Base-by-base conservation (phyloP, 2,888 invertebrate genomes). In the Clivina fossor region DNA sequence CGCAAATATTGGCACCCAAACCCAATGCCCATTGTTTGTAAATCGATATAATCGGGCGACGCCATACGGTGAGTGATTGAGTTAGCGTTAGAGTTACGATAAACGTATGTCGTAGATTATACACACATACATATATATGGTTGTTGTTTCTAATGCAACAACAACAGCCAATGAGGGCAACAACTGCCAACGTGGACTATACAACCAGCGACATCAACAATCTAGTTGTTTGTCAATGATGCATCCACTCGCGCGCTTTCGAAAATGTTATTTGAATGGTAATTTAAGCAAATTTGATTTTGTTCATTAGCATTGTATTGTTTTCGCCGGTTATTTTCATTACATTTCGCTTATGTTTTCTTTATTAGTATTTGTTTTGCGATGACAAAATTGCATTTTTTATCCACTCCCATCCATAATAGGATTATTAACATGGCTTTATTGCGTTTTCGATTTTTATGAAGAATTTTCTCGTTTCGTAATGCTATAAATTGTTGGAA, bases 211-310 rank as follows among this genome's bases (percentile, higher is more conserved):
- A 38, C 40, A 49, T 40, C 26, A 38, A 30, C 38, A 49, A 28
- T 49, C 32, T 46, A 22, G 38, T 49, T 49, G 49, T 49, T 49
- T 49, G 49, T 38, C 26, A 16, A 49, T 30, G 40, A 49, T 40
- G 40, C 49, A 49, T 28, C 5, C 26, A 26, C 26, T 7, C 26
- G 8, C 26, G 8, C 26, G 8, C 26, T 5, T 26, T 11, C 30
- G 4, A 40, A 49, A 49, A 49, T 49, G 49, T 49, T 49, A 49
- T 49, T 49, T 49, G 40, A 49, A 49, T 49, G 49, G 30, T 49
- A 49, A 49, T 49, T 49, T 40, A 49, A 40, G 49, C 40, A 49
- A 49, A 49, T 49, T 49, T 49, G 30, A 49, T 49, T 49, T 26
- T 40, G 40, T 38, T 49, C 49, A 49, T 49, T 40, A 49, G 40